A percentile compares a stretch with the other conserved stretches of the same genome.
phyloP scores from a whole-genome alignment of 2,888 invertebrate genomes.

The Nudaria mundana region DNA sequence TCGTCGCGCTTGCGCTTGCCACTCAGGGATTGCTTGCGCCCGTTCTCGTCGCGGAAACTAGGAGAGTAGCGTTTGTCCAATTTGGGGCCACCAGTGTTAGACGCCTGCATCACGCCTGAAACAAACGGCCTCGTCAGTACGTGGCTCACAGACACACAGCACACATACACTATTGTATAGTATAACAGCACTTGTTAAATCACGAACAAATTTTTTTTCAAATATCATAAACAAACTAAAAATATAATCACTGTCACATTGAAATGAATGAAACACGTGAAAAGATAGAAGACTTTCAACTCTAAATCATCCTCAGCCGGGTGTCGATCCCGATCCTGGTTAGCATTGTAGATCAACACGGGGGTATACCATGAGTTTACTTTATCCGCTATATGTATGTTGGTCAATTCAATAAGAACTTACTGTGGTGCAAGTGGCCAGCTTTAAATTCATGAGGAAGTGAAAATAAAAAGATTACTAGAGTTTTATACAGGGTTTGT shows the following conservation, averaged over 20 bases:
- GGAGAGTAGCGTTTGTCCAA: slow-evolving; percentile 94
- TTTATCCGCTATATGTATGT: slow-evolving; percentile 39
- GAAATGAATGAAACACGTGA: slow-evolving; percentile 29
- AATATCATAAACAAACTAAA: too few species aligned
- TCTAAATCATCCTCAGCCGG: slow-evolving; percentile 27
- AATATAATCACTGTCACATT: slow-evolving; percentile 15
- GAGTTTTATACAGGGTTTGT: slow-evolving; percentile 70
- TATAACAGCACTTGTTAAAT: slow-evolving; percentile 7
- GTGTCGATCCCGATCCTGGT: slow-evolving; percentile 29
- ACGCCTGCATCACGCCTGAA: slow-evolving; percentile 95
- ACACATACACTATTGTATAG: slow-evolving; percentile 22
- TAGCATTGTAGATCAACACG: slow-evolving; percentile 20
- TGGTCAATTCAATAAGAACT: slow-evolving; percentile 52
- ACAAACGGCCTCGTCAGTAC: slow-evolving; percentile 79
- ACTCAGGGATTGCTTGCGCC: slow-evolving; percentile 84
- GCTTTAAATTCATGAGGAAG: slow-evolving; percentile 65
- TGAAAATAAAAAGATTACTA: slow-evolving; percentile 59
- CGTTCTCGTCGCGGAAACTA: slow-evolving; percentile 90
- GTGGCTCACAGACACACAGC: slow-evolving; percentile 23
- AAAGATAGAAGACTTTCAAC: slow-evolving; percentile 27
- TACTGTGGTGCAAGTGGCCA: slow-evolving; percentile 71
- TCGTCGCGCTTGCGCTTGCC: slow-evolving; percentile 92
- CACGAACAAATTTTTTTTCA: slow-evolving; percentile 3
- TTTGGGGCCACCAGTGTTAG: slow-evolving; percentile 89
- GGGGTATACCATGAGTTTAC: slow-evolving; percentile 29